Evolutionary conservation across 1,140 invertebrate genomes (phyloP), one percentile per base, ranked within the genome.

Genomic region (Rhyacophila brunnea): DNA sequence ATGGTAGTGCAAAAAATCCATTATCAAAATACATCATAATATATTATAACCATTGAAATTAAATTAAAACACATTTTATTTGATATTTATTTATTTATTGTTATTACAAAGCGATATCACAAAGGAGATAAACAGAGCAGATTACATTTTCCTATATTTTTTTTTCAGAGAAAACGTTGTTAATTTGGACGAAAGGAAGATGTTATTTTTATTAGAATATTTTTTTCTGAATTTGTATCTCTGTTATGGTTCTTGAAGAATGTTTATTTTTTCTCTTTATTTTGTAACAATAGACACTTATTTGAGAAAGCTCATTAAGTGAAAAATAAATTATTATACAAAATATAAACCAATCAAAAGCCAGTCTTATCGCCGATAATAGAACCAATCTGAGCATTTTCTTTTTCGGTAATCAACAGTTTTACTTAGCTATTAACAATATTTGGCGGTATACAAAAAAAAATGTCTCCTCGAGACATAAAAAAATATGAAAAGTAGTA

Each of bases 101-200:
- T 64, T 60, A 59, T 65, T 65, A 60, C 58, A 58, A 65, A 62
- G 52, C 57, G 49, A 58, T 65, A 65, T 65, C 62, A 65, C 62
- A 65, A 57, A 62, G 42, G 49, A 65, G 60, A 49, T 50, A 58
- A 65, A 65, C 54, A 58, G 58, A 58, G 54, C 48, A 60, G 36
- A 46, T 65, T 65, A 60, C 36, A 60, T 65, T 65, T 61, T 65
- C 58, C 49, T 59, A 64, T 55, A n/a, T n/a, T n/a, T n/a, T 59
- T 58, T 50, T 56, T 38, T 47, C 47, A 38, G 40, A 56, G 44
- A 59, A 43, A 43, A 49, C 17, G 34, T 14, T 50, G 52, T 44
- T 56, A 45, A 42, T 15, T 40, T 13, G 15, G 3, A 13, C n/a
- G n/a, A 35, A 28, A 28, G 23, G 23, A 28, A 28, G 23, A 28